Evolutionary conservation across 1,140 invertebrate species (phyloP).

Genomic region (Tigriopus japonicus): DNA sequence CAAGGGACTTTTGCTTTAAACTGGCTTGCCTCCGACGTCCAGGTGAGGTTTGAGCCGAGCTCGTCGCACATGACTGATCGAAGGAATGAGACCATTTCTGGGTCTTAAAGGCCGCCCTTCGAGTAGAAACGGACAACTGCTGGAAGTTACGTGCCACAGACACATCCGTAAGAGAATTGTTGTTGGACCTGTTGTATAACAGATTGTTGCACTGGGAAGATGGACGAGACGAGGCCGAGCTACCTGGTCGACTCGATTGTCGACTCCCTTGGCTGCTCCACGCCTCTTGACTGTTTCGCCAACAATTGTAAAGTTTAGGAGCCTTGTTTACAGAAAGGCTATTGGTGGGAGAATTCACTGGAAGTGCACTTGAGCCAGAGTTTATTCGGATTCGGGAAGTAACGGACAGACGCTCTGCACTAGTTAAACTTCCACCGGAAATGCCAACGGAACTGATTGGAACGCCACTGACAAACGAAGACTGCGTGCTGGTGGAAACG

Average conservation of each 20-base stretch:
- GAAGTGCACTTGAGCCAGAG: too few species aligned
- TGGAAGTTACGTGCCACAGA: constrained; percentile 13
- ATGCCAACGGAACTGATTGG: neutral
- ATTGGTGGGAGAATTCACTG: too few species aligned
- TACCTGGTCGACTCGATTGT: constrained; percentile 6
- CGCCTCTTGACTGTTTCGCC: neutral
- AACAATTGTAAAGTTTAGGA: neutral
- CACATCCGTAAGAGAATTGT: constrained; percentile 8
- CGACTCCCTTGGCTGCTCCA: neutral
- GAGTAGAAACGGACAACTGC: constrained; percentile 7
- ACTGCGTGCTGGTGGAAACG: too few species aligned
- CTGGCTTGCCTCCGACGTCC: constrained; percentile 6
- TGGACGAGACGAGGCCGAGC: neutral
- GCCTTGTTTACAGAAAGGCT: too few species aligned
- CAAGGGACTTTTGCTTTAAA: constrained; percentile 3
- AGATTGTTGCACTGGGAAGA: constrained; percentile 1
- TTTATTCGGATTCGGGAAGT: too few species aligned
- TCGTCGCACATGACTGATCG: neutral
- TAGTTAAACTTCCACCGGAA: neutral
- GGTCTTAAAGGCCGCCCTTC: constrained; percentile 10
- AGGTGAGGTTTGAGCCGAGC: neutral
- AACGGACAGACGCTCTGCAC: too few species aligned
- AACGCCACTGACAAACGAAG: neutral
- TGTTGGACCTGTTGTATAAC: constrained; percentile 7
- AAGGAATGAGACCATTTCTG: constrained; percentile 13